Percentiles rank a stretch among this genome's conserved stretches.
These are phyloP conservation scores for Engystomops pustulosus DNA, from an alignment of 2,113 vertebrate genomes.

Conservation along the genomic window DNA sequence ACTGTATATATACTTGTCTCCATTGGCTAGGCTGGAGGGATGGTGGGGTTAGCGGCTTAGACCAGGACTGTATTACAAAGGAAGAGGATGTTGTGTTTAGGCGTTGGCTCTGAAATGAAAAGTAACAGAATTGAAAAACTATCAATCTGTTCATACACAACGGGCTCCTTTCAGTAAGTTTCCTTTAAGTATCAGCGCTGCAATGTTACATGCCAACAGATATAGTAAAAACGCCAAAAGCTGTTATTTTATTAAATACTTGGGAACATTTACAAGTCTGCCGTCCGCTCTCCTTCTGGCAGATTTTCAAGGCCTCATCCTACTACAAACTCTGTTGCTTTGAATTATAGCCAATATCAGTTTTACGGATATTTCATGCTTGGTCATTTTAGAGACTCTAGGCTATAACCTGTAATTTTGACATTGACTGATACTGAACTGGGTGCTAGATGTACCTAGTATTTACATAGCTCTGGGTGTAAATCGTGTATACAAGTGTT, in stretches of 20 bases:
- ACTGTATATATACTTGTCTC: background rate
- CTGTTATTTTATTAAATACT: background rate
- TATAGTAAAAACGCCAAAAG: conserved; percentile 42
- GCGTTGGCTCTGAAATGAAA: conserved; percentile 48
- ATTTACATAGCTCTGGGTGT: no score
- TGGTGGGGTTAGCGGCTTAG: background rate
- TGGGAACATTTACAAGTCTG: background rate
- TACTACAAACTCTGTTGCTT: background rate
- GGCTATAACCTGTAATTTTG: background rate
- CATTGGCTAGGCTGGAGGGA: background rate
- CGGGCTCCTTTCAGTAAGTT: conserved; percentile 44
- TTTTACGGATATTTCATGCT: background rate
- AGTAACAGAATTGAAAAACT: conserved; percentile 47
- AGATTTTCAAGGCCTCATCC: background rate
- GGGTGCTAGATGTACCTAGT: background rate
- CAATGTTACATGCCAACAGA: conserved; percentile 21
- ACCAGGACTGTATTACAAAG: background rate
- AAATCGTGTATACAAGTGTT: no score
- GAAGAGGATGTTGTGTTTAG: conserved; percentile 50
- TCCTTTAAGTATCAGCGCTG: conserved; percentile 2
- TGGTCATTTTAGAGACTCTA: background rate
- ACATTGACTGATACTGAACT: background rate
- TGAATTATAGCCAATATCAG: background rate
- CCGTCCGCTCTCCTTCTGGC: background rate
- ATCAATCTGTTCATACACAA: conserved; percentile 30